Evolutionary conservation across 1,140 invertebrate genomes (phyloP), one percentile per base, ranked within the genome.

Genomic region (Microplitis mediator): DNA sequence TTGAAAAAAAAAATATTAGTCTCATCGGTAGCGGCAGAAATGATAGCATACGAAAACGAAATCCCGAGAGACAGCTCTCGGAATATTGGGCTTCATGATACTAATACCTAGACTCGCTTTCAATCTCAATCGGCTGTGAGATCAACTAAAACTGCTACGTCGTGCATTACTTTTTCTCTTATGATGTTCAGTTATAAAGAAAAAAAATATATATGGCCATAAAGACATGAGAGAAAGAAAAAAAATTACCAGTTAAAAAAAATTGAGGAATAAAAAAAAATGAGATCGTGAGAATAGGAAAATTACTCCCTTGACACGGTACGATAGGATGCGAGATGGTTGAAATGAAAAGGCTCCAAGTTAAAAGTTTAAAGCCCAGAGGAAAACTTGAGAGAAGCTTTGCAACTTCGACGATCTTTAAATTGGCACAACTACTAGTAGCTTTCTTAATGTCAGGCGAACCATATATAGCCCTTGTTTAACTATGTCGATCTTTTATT

Each of bases 321-420:
- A 72, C 52, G 35, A 66, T 34, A 32, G 34, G 23, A 36, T 11
- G 60, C 36, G 23, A 39, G 32, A 34, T 50, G n/a, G 9, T 13
- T 16, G n/a, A 14, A 16, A 60, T 64, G 52, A 72, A 72, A 65
- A 58, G 70, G 54, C 63, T 56, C 65, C 62, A n/a, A 64, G 13
- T 52, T 39, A 54, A 71, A 72, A 72, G 62, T 72, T 72, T 14
- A 31, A 56, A 64, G 54, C 62, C 63, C 36, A 54, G 14, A 45
- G 52, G 70, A 60, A 65, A 14, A 51, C 65, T 67, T 39, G 51
- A 64, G 51, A 39, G 54, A 72, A 64, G 62, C 63, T 72, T 72
- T 72, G 70, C 51, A 58, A 72, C 70, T 72, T 72, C 36, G 62
- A 72, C 62, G 70, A 66, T 63, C 70, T 66, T 66, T 45, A 72